Percentiles rank a stretch among this genome's conserved stretches.
Conservation (phyloP, 1,140 invertebrate species). For the Meloidogyne chitwoodi region DNA sequence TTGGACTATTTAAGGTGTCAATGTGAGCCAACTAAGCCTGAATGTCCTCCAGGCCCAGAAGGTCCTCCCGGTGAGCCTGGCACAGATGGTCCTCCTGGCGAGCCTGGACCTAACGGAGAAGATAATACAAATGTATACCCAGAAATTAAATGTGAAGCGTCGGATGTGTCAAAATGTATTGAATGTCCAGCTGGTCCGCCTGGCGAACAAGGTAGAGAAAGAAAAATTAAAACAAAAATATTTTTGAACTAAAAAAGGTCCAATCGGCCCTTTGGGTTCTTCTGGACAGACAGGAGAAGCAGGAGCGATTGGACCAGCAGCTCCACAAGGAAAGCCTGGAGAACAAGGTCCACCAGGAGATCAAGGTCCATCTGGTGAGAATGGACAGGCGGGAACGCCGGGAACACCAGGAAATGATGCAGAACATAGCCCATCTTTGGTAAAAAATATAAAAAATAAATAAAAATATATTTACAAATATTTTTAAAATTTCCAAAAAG, state of each 20-base stretch:
- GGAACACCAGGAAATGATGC: neutral
- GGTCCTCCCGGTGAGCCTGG: slow-evolving; percentile 39
- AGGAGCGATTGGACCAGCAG: slow-evolving; percentile 19
- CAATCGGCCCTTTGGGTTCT: neutral
- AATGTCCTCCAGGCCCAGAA: slow-evolving; percentile 43
- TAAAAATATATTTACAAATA: too few relatives aligned
- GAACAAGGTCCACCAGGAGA: slow-evolving; percentile 21
- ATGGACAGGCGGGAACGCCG: neutral
- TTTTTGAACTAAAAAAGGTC: neutral
- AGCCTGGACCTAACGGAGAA: slow-evolving; percentile 29
- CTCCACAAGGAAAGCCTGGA: slow-evolving; percentile 20
- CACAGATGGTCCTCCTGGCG: slow-evolving; percentile 23
- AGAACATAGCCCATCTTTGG: neutral
- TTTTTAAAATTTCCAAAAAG: too few relatives aligned
- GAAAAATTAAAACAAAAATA: neutral
- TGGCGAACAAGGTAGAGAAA: slow-evolving; percentile 13
- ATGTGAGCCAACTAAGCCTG: slow-evolving; percentile 44
- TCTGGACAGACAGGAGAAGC: slow-evolving; percentile 10
- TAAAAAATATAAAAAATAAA: too few relatives aligned
- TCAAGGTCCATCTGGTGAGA: neutral
- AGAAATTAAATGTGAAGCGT: slow-evolving; percentile 18
- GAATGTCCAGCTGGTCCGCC: slow-evolving; percentile 25
- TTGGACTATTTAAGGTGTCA: slow-evolving; percentile 25
- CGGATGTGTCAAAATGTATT: slow-evolving; percentile 17
- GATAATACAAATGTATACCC: slow-evolving; percentile 16